A percentile compares a stretch with the other conserved stretches of the same genome.
Evolutionary conservation across 92 coral and sea anemone species (phyloP).

Genomic region (Umimayanthus chanpuru): DNA sequence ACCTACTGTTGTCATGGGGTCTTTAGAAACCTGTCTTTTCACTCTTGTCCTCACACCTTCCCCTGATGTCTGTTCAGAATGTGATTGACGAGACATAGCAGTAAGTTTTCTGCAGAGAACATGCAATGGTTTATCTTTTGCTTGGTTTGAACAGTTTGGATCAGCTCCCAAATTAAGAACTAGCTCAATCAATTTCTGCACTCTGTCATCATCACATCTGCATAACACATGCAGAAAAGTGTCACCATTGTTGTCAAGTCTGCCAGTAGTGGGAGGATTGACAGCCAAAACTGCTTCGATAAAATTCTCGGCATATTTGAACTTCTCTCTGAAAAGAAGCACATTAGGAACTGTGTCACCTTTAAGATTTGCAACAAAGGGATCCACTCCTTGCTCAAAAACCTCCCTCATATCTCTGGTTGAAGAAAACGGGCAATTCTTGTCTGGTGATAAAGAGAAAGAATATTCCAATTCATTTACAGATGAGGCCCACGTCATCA

Average conservation of each 20-base stretch:
- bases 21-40: no score
- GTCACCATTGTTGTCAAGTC: background rate
- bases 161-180: background rate
- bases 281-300: background rate
- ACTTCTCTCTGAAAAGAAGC: background rate
- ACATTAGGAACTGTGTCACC: constrained; percentile 3
- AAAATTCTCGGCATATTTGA: background rate
- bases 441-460: no score
- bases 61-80: background rate
- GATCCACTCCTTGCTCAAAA: background rate
- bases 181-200: constrained; percentile 8
- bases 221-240: background rate
- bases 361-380: background rate
- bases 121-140: background rate
- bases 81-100: no score
- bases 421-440: no score
- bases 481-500: no score
- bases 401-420: no score
- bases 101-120: background rate
- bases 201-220: background rate
- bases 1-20: background rate
- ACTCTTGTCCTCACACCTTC: background rate
- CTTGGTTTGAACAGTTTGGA: background rate
- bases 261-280: background rate
- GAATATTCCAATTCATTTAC: no score